Percentiles rank a stretch among this genome's conserved stretches.
These are phyloP conservation scores for Spheniscus mendiculus DNA, from an alignment of 2,113 vertebrate species.

Conservation along the genomic window DNA sequence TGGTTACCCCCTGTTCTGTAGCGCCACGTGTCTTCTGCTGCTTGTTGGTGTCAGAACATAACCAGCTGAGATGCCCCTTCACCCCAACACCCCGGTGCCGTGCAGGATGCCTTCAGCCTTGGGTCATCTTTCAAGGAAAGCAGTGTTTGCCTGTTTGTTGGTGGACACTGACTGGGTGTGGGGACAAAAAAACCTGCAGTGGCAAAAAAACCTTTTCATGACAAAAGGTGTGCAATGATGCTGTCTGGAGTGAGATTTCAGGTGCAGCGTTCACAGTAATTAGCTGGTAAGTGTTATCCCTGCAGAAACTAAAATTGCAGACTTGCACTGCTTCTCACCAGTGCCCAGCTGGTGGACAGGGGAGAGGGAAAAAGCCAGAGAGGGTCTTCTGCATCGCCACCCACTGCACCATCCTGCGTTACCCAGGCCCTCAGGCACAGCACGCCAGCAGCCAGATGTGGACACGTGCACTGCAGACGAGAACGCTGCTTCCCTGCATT, in stretches of 20 bases:
- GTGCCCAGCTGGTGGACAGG: rapidly evolving
- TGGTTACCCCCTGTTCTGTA: not conserved
- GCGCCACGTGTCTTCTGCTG: not conserved
- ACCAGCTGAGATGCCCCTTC: not conserved
- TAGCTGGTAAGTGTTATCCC: not conserved
- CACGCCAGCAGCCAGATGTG: not conserved
- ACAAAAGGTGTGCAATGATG: not conserved
- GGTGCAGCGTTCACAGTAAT: rapidly evolving
- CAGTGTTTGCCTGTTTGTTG: rapidly evolving
- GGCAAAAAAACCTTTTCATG: not conserved
- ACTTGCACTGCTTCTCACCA: rapidly evolving
- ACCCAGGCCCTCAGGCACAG: not conserved
- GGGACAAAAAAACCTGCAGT: not conserved
- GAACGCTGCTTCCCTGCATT: not conserved
- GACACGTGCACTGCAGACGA: rapidly evolving
- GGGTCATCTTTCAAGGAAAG: not conserved
- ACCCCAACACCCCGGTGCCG: rapidly evolving
- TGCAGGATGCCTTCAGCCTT: not conserved
- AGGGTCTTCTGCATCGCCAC: not conserved
- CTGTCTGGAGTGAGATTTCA: not conserved
- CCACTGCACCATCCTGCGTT: not conserved
- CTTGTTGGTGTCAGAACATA: not conserved
- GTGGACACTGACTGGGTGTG: rapidly evolving
- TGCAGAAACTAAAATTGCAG: not conserved
- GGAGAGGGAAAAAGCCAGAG: not conserved